Evolutionary conservation across 2,113 vertebrate species (phyloP).

Genomic region (Ciconia maguari): DNA sequence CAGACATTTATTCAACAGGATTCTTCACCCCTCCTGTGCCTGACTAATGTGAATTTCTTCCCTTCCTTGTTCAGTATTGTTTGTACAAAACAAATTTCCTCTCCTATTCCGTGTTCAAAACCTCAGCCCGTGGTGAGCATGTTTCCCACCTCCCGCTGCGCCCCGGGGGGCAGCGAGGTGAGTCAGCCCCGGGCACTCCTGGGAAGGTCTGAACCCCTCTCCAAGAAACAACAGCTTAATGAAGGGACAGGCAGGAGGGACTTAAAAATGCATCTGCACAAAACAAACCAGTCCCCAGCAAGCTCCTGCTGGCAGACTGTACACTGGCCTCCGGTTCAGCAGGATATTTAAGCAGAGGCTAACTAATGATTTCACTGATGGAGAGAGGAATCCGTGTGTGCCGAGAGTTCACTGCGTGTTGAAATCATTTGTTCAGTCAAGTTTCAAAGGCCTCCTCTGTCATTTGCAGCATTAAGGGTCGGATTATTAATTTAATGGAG

Average conservation of each 20-base stretch:
- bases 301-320: neutral
- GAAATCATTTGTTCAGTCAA: constrained; percentile 27
- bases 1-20: neutral
- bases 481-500: constrained; percentile 10
- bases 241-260: neutral
- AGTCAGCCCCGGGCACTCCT: neutral
- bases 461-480: neutral
- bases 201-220: neutral
- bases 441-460: constrained; percentile 36
- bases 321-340: neutral
- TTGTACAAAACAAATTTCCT: neutral
- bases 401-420: neutral
- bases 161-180: neutral
- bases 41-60: neutral
- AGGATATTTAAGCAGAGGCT: neutral
- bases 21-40: neutral
- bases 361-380: neutral
- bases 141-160: neutral
- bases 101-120: neutral
- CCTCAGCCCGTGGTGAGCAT: accelerated
- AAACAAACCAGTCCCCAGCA: neutral
- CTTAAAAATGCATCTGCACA: neutral
- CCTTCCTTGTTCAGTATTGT: neutral
- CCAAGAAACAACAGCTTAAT: neutral
- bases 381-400: neutral